A percentile compares a stretch with the other conserved stretches of the same genome.
phyloP scores from a whole-genome alignment of 2,888 invertebrate species.

The Tenodera sinensis region DNA sequence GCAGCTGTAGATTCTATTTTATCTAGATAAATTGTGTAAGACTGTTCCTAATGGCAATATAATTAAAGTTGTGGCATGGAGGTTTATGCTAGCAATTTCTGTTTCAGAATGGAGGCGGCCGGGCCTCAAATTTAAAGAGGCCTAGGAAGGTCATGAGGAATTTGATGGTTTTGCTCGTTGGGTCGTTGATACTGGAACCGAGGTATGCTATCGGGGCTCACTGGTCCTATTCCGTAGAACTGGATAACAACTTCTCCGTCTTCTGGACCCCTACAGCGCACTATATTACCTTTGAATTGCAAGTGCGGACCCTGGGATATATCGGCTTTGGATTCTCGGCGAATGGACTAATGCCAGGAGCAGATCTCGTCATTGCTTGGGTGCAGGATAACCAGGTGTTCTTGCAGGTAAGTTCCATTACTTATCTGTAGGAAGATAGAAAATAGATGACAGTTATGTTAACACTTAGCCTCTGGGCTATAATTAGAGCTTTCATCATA shows the following conservation, averaged over 20 bases:
- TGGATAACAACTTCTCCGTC: slow-evolving; percentile 28
- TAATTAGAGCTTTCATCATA: too few species aligned
- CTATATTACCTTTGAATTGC: slow-evolving; percentile 78
- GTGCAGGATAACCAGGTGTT: slow-evolving; percentile 73
- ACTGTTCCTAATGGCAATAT: too few species aligned
- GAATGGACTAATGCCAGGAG: slow-evolving; percentile 72
- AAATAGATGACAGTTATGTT: too few species aligned
- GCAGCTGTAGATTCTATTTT: too few species aligned
- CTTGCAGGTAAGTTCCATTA: slow-evolving; percentile 64
- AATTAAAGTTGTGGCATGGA: too few species aligned
- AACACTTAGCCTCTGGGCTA: too few species aligned
- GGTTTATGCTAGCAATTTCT: not conserved
- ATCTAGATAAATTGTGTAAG: too few species aligned
- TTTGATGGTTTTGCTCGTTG: not conserved
- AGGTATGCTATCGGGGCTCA: slow-evolving; percentile 39
- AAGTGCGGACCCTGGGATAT: slow-evolving; percentile 79
- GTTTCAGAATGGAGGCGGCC: not conserved
- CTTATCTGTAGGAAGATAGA: too few species aligned
- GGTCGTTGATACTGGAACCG: not conserved
- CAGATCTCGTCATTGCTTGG: slow-evolving; percentile 89
- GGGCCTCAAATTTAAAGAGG: not conserved
- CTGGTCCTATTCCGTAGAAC: slow-evolving; percentile 50
- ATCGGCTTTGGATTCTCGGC: slow-evolving; percentile 84
- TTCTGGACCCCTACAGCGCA: slow-evolving; percentile 56
- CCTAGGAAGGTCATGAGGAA: not conserved